Base-by-base conservation (phyloP, 2,797 vertebrate species). In the Hippopotamyrus pictus region DNA sequence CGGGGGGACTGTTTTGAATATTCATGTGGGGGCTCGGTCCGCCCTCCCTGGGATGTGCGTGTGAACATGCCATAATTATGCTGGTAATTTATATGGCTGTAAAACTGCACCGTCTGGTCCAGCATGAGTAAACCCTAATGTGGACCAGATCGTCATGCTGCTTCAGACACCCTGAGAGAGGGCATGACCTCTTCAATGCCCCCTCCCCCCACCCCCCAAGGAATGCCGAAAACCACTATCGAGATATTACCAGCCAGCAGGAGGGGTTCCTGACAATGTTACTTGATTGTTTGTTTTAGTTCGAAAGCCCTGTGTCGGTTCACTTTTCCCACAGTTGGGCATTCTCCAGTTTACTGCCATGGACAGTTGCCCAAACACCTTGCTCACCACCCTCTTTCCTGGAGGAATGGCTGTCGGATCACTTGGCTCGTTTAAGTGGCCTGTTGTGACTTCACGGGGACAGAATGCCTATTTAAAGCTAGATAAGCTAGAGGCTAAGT, bases 81-180 rank as follows among this genome's bases (percentile, higher is more conserved):
- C 90, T 90, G 93, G 93, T 95, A 93, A 95, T 96, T 95, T 95
- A 95, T 96, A 93, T 92, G 91, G 91, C 93, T 94, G 94, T 95
- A 95, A 96, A 96, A 94, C 91, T 94, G 91, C 50, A 92, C 94
- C 95, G 94, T 93, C 95, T 95, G 95, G 90, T 93, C 92, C 92
- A 86, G 88, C 92, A 93, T 91, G 93, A 94, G 91, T 91, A 65
- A 8, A 91, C 91, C 92, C 17, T 90, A 89, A 90, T 88, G 88
- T 48, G 93, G 94, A 94, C 94, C 94, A 95, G 94, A 94, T 93
- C 93, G 93, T 86, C 92, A 90, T 90, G 89, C 90, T 51, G 91
- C 92, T 91, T 93, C 92, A 92, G 92, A 91, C 91, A 91, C 92
- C 93, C 90, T 91, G 90, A 91, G 93, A 92, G 91, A 93, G 92